Evolutionary conservation across 2,888 invertebrate genomes (phyloP).

Genomic region (Hirtodrosophila duncani): DNA sequence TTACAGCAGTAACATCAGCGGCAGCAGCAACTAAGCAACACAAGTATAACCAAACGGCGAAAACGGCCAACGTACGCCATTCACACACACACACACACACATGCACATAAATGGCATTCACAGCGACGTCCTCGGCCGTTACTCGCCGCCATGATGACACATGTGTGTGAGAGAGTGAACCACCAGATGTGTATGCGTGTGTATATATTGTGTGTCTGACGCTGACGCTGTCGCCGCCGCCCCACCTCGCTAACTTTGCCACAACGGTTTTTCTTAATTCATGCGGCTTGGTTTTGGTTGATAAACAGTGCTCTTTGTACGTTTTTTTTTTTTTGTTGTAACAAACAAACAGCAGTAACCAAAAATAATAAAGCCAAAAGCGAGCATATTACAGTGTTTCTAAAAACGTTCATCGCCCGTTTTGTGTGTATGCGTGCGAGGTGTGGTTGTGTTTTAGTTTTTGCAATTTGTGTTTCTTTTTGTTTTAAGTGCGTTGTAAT

Average conservation of each 20-base stretch:
- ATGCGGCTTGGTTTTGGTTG: constrained; percentile 20
- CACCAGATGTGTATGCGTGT: constrained; percentile 10
- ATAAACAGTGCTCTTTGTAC: too few relatives aligned
- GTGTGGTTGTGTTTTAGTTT: background rate
- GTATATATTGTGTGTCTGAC: constrained; percentile 12
- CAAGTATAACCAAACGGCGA: constrained; percentile 31
- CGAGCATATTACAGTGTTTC: constrained; percentile 10
- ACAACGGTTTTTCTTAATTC: constrained; percentile 19
- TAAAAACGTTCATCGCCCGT: background rate
- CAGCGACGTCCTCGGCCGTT: constrained; percentile 59
- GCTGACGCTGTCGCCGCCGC: constrained; percentile 10
- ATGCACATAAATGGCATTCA: constrained; percentile 26
- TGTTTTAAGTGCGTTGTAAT: too few relatives aligned
- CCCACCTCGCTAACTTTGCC: constrained; percentile 11
- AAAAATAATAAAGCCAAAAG: constrained; percentile 5
- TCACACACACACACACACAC: constrained; percentile 15
- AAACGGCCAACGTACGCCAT: constrained; percentile 49
- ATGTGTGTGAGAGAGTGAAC: constrained; percentile 56
- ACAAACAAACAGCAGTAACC: constrained; percentile 8
- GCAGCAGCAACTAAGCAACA: constrained; percentile 14
- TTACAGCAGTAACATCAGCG: constrained; percentile 10
- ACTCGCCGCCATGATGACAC: constrained; percentile 54
- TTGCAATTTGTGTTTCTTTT: constrained; percentile 6
- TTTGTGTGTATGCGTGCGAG: constrained; percentile 16
- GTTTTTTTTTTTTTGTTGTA: constrained; percentile 22